These are phyloP conservation scores for Conus canariensis DNA, from an alignment of 2,888 invertebrate genomes.

Conservation along the genomic window DNA sequence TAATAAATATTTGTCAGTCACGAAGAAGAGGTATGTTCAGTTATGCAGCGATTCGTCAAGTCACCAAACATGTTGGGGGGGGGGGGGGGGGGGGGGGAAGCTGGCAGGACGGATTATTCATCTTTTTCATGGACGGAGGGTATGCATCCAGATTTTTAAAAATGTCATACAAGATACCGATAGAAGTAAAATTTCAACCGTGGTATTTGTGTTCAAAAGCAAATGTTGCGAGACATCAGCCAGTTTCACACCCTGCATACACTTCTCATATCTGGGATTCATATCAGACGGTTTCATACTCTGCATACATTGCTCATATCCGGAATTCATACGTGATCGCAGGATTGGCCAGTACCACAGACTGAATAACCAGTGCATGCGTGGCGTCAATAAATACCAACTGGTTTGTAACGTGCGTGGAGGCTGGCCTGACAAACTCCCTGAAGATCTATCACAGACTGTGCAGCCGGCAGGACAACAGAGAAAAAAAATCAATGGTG, in stretches of 20 bases:
- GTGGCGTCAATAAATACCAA: too few relatives aligned
- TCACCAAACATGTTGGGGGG: too few relatives aligned
- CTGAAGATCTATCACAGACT: not conserved
- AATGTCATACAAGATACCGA: not conserved
- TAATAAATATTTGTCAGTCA: too few relatives aligned
- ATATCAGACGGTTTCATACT: not conserved
- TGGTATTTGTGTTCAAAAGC: not conserved
- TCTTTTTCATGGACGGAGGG: not conserved
- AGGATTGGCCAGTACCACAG: conserved; percentile 24
- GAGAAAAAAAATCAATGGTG: too few relatives aligned
- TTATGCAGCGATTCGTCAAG: not conserved
- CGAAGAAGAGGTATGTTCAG: not conserved
- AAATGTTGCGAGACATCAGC: not conserved
- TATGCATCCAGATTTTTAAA: not conserved
- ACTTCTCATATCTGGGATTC: too few relatives aligned
- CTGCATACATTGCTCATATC: too few relatives aligned
- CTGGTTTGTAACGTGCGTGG: conserved; percentile 20
- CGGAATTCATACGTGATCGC: too few relatives aligned
- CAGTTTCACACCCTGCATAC: too few relatives aligned
- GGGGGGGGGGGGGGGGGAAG: too few relatives aligned
- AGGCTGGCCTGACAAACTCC: not conserved
- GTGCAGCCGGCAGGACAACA: too few relatives aligned
- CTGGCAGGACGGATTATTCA: conserved; percentile 10
- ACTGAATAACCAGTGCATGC: not conserved
- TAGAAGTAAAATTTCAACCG: not conserved